A percentile compares a stretch with the other conserved stretches of the same genome.
Evolutionary conservation across 2,797 vertebrate genomes (phyloP).

Genomic region (Alfaro cultratus): DNA sequence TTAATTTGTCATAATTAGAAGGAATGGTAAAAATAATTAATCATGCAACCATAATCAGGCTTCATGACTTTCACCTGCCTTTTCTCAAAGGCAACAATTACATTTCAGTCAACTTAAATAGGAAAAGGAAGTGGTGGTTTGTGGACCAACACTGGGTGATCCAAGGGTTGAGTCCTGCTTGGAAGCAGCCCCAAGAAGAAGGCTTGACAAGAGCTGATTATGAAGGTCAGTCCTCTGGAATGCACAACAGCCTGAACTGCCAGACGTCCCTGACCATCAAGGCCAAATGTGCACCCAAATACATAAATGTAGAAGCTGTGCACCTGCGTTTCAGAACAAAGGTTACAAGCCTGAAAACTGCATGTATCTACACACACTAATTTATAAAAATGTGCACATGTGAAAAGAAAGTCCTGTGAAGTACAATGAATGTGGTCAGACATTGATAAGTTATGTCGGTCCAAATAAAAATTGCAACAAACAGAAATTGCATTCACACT

Average conservation of each 20-base stretch:
- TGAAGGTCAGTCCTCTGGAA: slow-evolving; percentile 61
- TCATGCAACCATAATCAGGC: slow-evolving; percentile 16
- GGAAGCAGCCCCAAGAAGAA: slow-evolving; percentile 54
- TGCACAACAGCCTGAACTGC: slow-evolving; percentile 28
- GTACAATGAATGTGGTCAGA: slow-evolving; percentile 27
- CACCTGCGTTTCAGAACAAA: slow-evolving; percentile 7
- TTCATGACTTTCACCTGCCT: slow-evolving; percentile 51
- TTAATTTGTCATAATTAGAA: not conserved
- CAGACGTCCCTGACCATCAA: slow-evolving; percentile 30
- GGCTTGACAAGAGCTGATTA: slow-evolving; percentile 60
- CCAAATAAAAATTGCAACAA: slow-evolving; percentile 46
- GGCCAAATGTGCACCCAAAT: slow-evolving; percentile 27
- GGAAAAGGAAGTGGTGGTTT: slow-evolving; percentile 4
- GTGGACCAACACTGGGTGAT: slow-evolving; percentile 29
- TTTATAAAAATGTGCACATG: not conserved
- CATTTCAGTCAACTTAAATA: slow-evolving; percentile 41
- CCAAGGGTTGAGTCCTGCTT: slow-evolving; percentile 47
- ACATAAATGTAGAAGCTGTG: not conserved
- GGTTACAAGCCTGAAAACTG: not conserved
- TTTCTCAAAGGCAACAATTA: slow-evolving; percentile 66
- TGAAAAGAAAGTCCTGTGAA: slow-evolving; percentile 4
- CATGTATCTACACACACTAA: not conserved
- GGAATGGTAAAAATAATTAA: not conserved
- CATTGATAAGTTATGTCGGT: slow-evolving; percentile 20
- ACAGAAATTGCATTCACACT: slow-evolving; percentile 37